Conservation (phyloP, 2,797 vertebrate species). For the Leptatherina wallacei region DNA sequence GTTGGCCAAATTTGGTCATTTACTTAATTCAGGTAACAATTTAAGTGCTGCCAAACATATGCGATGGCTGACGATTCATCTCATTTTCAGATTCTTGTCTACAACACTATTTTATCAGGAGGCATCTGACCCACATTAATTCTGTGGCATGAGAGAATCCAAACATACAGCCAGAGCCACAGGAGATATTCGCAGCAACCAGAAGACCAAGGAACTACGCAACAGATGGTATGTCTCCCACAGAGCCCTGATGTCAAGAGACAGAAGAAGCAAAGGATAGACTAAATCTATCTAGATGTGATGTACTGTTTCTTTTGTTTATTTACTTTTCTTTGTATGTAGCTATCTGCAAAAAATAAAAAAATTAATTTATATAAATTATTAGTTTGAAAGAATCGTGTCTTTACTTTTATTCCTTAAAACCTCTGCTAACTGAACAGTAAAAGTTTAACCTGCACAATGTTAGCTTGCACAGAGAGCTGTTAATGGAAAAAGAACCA, state of each 20-base stretch:
- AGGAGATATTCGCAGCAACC: constrained; percentile 1
- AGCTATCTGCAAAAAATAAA: background rate
- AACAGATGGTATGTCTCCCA: constrained; percentile 14
- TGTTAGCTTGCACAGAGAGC: background rate
- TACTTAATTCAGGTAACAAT: background rate
- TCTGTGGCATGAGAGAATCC: constrained; percentile 16
- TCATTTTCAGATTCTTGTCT: constrained; percentile 15
- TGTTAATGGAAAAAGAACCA: background rate
- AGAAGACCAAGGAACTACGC: constrained; percentile 6
- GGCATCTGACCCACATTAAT: constrained; percentile 15
- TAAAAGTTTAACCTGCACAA: background rate
- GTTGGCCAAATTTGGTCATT: background rate
- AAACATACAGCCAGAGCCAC: background rate
- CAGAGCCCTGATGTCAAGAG: constrained; percentile 3
- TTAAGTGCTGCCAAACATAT: background rate
- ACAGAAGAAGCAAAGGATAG: background rate
- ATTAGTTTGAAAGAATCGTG: background rate
- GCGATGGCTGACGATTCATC: background rate
- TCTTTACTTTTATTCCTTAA: background rate
- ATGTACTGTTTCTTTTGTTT: background rate
- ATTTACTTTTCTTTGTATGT: background rate
- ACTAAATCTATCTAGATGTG: background rate
- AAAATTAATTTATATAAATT: too few species aligned
- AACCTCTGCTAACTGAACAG: background rate
- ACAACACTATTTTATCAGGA: background rate